Percentiles rank a stretch among this genome's conserved stretches.
phyloP scores from a whole-genome alignment of 2,888 invertebrate genomes.

The Ichneumoninae sp. region DNA sequence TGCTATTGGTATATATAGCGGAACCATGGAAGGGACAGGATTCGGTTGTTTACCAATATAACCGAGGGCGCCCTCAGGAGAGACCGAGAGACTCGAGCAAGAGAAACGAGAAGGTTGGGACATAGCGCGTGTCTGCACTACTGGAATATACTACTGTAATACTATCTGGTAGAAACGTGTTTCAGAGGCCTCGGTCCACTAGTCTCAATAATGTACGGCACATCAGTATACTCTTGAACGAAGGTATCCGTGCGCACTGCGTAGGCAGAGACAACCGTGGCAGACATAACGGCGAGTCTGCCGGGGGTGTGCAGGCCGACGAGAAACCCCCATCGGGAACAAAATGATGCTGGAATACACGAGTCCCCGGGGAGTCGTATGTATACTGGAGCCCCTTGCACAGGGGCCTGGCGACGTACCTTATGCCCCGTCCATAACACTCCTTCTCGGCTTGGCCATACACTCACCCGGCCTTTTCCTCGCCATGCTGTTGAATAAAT shows the following conservation, averaged over 20 bases:
- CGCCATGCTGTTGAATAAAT: conserved; percentile 48
- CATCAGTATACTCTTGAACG: background rate
- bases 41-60: conserved; percentile 51
- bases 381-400: conserved; percentile 11
- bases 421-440: conserved; percentile 36
- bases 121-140: conserved; percentile 39
- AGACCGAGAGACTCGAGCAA: conserved; percentile 28
- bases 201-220: background rate
- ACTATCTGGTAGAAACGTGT: background rate
- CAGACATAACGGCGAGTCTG: conserved; percentile 13
- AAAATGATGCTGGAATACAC: conserved; percentile 59
- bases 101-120: conserved; percentile 9
- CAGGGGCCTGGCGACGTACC: conserved; percentile 27
- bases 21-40: conserved; percentile 4
- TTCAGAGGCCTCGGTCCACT: conserved; percentile 11
- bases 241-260: conserved; percentile 11
- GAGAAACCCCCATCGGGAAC: conserved; percentile 58
- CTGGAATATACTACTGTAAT: conserved; percentile 40
- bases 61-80: conserved; percentile 42
- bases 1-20: background rate
- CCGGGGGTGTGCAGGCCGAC: conserved; percentile 29
- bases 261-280: conserved; percentile 9
- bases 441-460: conserved; percentile 26
- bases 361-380: conserved; percentile 55
- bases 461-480: conserved; percentile 34